Evolutionary conservation across 92 coral and sea anemone species (phyloP).

Genomic region (Virgularia gustaviana): DNA sequence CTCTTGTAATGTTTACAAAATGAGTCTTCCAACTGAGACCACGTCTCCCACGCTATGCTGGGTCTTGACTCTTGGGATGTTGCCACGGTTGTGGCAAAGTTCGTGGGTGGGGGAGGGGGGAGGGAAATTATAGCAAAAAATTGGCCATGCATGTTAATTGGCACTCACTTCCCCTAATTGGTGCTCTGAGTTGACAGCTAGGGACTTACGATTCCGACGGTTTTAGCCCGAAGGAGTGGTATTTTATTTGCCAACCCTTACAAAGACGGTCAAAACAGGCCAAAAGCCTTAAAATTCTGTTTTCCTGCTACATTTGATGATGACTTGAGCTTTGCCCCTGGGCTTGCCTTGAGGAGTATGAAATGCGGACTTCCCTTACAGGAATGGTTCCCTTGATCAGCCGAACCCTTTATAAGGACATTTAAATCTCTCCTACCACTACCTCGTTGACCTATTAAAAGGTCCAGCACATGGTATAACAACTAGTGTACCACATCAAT

Average conservation of each 20-base stretch:
- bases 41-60: slow-evolving; percentile 2
- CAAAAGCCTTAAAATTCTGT: slow-evolving; percentile 32
- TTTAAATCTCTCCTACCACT: too few relatives aligned
- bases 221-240: slow-evolving; percentile 44
- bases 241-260: slow-evolving; percentile 42
- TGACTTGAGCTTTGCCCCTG: slow-evolving; percentile 33
- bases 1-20: slow-evolving; percentile 1
- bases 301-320: slow-evolving; percentile 40
- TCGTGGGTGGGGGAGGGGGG: too few relatives aligned
- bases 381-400: too few relatives aligned
- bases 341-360: slow-evolving; percentile 49
- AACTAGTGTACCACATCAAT: too few relatives aligned
- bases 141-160: neutral
- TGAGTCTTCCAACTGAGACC: slow-evolving; percentile 1
- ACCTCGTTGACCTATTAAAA: too few relatives aligned
- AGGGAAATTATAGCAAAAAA: too few relatives aligned
- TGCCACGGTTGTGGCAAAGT: slow-evolving; percentile 10
- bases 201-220: slow-evolving; percentile 31
- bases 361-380: slow-evolving; percentile 35
- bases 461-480: too few relatives aligned
- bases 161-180: slow-evolving; percentile 32
- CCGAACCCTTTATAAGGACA: too few relatives aligned
- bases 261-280: slow-evolving; percentile 33
- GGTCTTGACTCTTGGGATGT: slow-evolving; percentile 18
- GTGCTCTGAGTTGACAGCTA: slow-evolving; percentile 38